Conservation (phyloP, 37 sponge, comb jelly and placozoan genomes). For the Eunapius fragilis region DNA sequence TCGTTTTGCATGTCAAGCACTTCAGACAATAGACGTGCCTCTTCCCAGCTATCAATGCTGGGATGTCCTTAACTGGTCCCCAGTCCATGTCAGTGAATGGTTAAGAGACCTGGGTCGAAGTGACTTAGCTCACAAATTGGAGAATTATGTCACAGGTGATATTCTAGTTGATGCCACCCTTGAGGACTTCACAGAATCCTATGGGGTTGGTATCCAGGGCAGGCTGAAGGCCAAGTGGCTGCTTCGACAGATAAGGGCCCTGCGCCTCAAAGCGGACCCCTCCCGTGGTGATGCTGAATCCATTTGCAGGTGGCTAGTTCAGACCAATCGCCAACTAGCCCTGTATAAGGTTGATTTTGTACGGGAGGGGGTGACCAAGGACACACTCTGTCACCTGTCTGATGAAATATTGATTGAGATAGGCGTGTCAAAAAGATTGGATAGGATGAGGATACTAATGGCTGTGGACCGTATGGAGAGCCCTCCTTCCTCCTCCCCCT, state of each 20-base stretch:
- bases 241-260: slow-evolving; percentile 18
- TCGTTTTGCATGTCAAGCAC: slow-evolving; percentile 27
- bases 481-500: slow-evolving; percentile 2
- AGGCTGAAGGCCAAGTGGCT: slow-evolving; percentile 34
- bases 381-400: slow-evolving; percentile 36
- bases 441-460: slow-evolving; percentile 26
- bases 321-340: slow-evolving; percentile 17
- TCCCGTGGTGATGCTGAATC: slow-evolving; percentile 22
- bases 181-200: slow-evolving; percentile 32
- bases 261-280: slow-evolving; percentile 39
- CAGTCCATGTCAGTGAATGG: slow-evolving; percentile 19
- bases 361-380: slow-evolving; percentile 22
- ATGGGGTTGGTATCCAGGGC: slow-evolving; percentile 21
- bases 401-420: slow-evolving; percentile 22
- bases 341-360: slow-evolving; percentile 38
- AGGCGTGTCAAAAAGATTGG: slow-evolving; percentile 14
- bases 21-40: neutral
- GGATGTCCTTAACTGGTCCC: slow-evolving; percentile 37
- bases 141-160: slow-evolving; percentile 35
- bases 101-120: slow-evolving; percentile 32
- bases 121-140: slow-evolving; percentile 15
- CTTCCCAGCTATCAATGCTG: slow-evolving; percentile 49
- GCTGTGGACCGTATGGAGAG: slow-evolving; percentile 7
- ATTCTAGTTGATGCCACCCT: slow-evolving; percentile 28
- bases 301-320: slow-evolving; percentile 42